These are phyloP conservation scores for Zaprionus kolodkinae DNA, from an alignment of 1,140 invertebrate genomes.

Conservation along the genomic window DNA sequence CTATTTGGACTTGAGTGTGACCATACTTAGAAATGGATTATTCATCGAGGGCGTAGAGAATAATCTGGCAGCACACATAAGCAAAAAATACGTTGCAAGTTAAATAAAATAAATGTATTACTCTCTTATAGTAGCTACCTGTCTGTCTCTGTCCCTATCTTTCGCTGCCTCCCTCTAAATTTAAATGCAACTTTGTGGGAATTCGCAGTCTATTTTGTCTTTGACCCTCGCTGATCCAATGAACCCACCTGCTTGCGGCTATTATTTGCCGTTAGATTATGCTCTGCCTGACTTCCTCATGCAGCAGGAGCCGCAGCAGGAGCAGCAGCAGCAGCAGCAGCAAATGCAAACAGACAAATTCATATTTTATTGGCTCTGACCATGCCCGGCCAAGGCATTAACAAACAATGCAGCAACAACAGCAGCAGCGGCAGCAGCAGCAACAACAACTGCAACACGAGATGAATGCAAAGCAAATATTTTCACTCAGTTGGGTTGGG, in stretches of 20 bases:
- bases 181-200: not conserved
- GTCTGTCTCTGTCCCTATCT: not conserved
- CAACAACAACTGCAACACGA: constrained; percentile 43
- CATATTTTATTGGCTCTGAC: constrained; percentile 78
- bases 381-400: constrained; percentile 65
- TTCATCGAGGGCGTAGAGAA: not conserved
- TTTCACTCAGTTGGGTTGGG: constrained; percentile 62
- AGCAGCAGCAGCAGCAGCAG: constrained; percentile 2
- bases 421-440: constrained; percentile 38
- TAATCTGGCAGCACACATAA: not conserved
- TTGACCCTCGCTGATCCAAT: constrained; percentile 55
- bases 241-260: constrained; percentile 67
- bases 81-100: too few relatives aligned
- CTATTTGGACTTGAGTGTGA: too few relatives aligned
- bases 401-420: constrained; percentile 68
- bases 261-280: constrained; percentile 68
- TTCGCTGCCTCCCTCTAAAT: not conserved
- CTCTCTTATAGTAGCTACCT: not conserved
- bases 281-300: constrained; percentile 54
- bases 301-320: constrained; percentile 7
- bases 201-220: constrained; percentile 33
- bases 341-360: constrained; percentile 66
- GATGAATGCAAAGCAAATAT: constrained; percentile 74
- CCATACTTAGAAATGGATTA: too few relatives aligned
- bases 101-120: not conserved